Base-by-base conservation (phyloP, 1,140 invertebrate genomes). In the Tetramorium parvispinum region DNA sequence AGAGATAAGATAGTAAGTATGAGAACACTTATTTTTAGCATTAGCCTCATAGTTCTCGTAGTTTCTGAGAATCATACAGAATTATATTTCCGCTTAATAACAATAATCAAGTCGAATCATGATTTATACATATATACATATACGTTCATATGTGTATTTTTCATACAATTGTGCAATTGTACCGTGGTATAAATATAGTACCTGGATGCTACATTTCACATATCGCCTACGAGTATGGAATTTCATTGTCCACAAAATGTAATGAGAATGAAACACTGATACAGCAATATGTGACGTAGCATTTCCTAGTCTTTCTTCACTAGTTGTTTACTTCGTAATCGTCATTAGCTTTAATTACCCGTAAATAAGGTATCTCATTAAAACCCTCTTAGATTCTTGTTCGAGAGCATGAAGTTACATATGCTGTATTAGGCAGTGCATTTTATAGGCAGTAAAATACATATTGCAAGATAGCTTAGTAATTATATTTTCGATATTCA, bases 61-160 rank as follows among this genome's bases (percentile, higher is more conserved):
- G 51, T 53, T 53, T 53, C 21, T n/a, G 46, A 70, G 70, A 71
- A 83, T 65, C 78, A 68, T 73, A 73, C 61, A 24, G 49, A 79
- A 89, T 70, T 90, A 85, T 90, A 90, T 86, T 88, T 90, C 63
- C 71, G 79, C 76, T 90, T 89, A 68, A 83, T 86, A 91, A 85
- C 87, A 89, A 71, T 82, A 71, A 88, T 86, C 81, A 79, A 85
- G 78, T 85, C 59, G 37, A 82, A n/a, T 86, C 55, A 81, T 86
- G 71, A 85, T 89, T 89, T 92, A 78, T 88, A 91, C 51, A 81
- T 91, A 89, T 91, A 87, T 78, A 88, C 85, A 88, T 87, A 83
- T 40, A 88, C 73, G n/a, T 68, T 85, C 88, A 88, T 66, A 87
- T 89, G 88, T 85, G 88, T 92, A 92, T 93, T 92, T 93, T 92